These are phyloP conservation scores for Enteromius fasciolatus DNA, from an alignment of 2,797 vertebrate species.

Conservation along the genomic window DNA sequence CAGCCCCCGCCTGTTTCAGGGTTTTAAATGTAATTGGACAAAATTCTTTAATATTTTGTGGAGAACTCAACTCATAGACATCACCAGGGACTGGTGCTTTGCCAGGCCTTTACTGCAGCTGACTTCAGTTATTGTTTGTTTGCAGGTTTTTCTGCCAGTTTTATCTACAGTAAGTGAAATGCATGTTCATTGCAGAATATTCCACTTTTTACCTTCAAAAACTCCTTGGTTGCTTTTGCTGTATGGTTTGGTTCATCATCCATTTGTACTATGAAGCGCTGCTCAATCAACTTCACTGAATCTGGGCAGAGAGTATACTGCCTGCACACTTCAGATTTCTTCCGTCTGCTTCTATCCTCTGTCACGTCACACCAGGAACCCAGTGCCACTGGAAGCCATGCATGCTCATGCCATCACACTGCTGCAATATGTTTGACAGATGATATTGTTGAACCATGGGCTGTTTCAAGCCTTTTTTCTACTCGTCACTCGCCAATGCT, in stretches of 20 bases:
- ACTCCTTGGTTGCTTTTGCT: not conserved
- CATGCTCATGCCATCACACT: too few species aligned
- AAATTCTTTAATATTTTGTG: not conserved
- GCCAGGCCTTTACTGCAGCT: not conserved
- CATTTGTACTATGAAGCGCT: not conserved
- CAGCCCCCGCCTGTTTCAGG: not conserved
- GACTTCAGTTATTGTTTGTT: not conserved
- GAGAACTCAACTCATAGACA: not conserved
- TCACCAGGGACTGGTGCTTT: not conserved
- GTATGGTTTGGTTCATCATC: not conserved
- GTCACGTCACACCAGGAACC: not conserved
- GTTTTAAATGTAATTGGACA: not conserved
- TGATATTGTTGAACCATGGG: too few species aligned
- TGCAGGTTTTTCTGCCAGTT: not conserved
- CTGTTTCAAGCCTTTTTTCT: not conserved
- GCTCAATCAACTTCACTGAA: not conserved
- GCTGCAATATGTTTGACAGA: too few species aligned
- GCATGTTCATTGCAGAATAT: not conserved
- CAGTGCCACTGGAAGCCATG: too few species aligned
- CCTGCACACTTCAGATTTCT: not conserved
- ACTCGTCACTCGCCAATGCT: too few species aligned
- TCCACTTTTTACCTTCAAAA: too few species aligned
- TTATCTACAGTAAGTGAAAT: not conserved
- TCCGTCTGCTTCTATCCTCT: not conserved
- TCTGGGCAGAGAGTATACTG: not conserved